Conservation (phyloP, 2,797 vertebrate species). For the Danio albolineatus region DNA sequence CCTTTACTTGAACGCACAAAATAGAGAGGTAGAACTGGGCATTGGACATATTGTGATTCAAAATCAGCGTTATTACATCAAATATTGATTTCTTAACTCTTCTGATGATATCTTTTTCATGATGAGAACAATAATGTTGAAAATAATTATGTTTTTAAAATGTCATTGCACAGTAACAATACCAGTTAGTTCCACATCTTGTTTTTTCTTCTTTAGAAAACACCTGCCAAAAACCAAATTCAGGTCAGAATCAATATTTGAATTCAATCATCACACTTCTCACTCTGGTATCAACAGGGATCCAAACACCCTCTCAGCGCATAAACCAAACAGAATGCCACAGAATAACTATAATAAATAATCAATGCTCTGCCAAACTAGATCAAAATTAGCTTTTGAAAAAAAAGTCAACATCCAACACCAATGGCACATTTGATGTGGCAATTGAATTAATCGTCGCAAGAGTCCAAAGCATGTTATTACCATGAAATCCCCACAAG, state of each 20-base stretch:
- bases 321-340: constrained; percentile 1
- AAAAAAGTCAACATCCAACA: not conserved
- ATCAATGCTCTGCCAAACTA: not conserved
- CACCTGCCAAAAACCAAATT: constrained; percentile 15
- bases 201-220: not conserved
- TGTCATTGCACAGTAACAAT: not conserved
- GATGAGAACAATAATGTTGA: not conserved
- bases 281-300: not conserved
- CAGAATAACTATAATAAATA: not conserved
- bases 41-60: no score
- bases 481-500: not conserved
- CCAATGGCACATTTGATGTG: not conserved
- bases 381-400: constrained; percentile 4
- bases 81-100: no score
- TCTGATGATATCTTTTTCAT: no score
- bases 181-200: not conserved
- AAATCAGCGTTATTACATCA: no score
- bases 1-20: no score
- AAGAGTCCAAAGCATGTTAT: constrained; percentile 11
- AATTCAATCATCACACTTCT: constrained; percentile 15
- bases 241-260: constrained; percentile 26
- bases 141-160: not conserved
- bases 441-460: not conserved
- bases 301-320: not conserved
- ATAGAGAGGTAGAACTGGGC: no score